Evolutionary conservation across 2,888 invertebrate species (phyloP), one percentile per base, ranked within the genome.

Genomic region (Agonopterix arenella): DNA sequence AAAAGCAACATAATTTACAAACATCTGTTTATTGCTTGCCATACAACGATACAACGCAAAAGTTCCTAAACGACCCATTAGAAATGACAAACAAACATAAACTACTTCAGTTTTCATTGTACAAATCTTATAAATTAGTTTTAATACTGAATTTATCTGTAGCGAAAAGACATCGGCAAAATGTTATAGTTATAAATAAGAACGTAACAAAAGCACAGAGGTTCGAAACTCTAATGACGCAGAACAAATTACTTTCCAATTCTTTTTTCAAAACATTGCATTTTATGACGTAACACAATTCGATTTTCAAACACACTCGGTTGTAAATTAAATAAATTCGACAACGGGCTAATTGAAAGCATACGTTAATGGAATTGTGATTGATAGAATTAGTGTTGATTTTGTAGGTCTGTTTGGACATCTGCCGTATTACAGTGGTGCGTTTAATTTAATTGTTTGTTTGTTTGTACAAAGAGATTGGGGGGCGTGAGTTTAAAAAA

Each of bases 391-490:
- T 66, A 62, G 54, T 62, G 60, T 68, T 63, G 56, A 59, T 61
- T 62, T 56, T 62, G 63, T 58, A 60, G 41, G 52, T 43, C 53
- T 78, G 69, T 80, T 80, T 81, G 80, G 62, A 78, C 82, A 82
- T 80, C 80, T 82, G 81, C 68, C 66, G 59, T 8, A 28, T 28
- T 13, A 8, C 61, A 55, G 56, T 46, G 56, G 53, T 49, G 52
- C 65, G 68, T 66, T 70, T 69, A 66, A 72, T 68, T 73, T 68
- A 58, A 70, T 62, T 53, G 57, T 58, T 54, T 56, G 57, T 58
- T 54, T 56, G 74, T 73, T 28, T 28, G 59, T 63, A 65, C 58
- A 60, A 62, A 57, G 58, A 57, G 64, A 61, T 63, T 60, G 54
- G 56, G 57, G 56, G 57, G 36, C 10, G n/a, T 18, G 18, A 9